phyloP scores from a whole-genome alignment of 1,140 invertebrate species.

The Potamilus streckersoni region DNA sequence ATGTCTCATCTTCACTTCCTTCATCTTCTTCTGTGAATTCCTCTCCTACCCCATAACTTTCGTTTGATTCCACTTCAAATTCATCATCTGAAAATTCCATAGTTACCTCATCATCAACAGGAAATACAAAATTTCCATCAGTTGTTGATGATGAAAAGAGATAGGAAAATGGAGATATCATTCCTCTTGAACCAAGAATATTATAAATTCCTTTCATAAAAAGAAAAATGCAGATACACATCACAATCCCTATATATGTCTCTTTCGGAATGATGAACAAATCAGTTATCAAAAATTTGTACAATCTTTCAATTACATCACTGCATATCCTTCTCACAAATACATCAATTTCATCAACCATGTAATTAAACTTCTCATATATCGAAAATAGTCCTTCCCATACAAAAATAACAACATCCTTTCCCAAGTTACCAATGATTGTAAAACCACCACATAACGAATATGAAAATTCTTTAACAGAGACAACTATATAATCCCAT shows the following conservation, averaged over 20 bases:
- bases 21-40: slow-evolving; percentile 26
- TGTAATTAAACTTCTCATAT: slow-evolving; percentile 12
- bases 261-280: slow-evolving; percentile 34
- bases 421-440: slow-evolving; percentile 8
- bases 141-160: neutral
- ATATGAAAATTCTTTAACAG: slow-evolving; percentile 21
- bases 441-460: slow-evolving; percentile 23
- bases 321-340: slow-evolving; percentile 12
- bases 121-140: no score
- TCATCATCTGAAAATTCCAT: slow-evolving; percentile 44
- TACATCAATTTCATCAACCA: slow-evolving; percentile 6
- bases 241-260: slow-evolving; percentile 37
- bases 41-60: slow-evolving; percentile 12
- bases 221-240: slow-evolving; percentile 19
- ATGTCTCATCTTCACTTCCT: slow-evolving; percentile 20
- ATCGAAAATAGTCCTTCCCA: slow-evolving; percentile 12
- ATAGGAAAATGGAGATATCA: slow-evolving; percentile 36
- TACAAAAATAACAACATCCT: neutral
- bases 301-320: slow-evolving; percentile 28
- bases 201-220: slow-evolving; percentile 25
- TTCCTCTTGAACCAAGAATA: slow-evolving; percentile 26
- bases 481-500: slow-evolving; percentile 22
- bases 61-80: slow-evolving; percentile 7
- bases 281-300: slow-evolving; percentile 33
- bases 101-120: slow-evolving; percentile 14